These are phyloP conservation scores for Sapayoa aenigma DNA, from an alignment of 2,113 vertebrate species.

Conservation along the genomic window DNA sequence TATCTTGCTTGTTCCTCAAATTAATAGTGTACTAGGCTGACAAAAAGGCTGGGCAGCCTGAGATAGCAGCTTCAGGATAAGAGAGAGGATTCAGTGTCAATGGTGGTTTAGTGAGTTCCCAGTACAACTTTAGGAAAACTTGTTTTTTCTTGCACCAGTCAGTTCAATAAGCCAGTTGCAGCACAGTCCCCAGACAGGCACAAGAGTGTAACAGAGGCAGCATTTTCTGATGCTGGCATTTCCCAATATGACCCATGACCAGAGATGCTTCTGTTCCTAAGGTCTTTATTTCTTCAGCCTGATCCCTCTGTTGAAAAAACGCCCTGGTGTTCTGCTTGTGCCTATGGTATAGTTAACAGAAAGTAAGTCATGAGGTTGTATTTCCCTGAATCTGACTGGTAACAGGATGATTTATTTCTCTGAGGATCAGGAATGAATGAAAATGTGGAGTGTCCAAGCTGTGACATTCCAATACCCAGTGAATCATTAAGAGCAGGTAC, in stretches of 20 bases:
- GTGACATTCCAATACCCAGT: not conserved
- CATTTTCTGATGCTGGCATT: not conserved
- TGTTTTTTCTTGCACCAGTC: not conserved
- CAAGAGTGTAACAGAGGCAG: not conserved
- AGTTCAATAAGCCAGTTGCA: not conserved
- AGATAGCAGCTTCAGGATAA: not conserved
- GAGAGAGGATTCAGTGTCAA: not conserved
- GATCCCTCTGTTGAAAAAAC: not conserved
- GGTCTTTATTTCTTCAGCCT: not conserved
- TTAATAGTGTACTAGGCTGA: not conserved
- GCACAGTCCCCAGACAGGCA: not conserved
- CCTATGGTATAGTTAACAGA: not conserved
- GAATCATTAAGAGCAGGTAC: not conserved
- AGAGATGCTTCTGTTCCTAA: not conserved
- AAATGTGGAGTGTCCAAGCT: not conserved
- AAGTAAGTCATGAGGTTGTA: not conserved
- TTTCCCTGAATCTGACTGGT: not conserved
- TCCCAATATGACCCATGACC: not conserved
- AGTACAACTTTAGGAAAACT: not conserved
- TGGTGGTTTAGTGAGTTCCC: not conserved
- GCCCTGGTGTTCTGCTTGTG: not conserved
- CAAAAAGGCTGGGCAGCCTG: not conserved
- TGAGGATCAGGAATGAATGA: not conserved
- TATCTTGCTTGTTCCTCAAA: not conserved
- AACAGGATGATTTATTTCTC: not conserved